Base-by-base conservation (phyloP, 2,888 invertebrate genomes). In the Yponomeuta evonymella region DNA sequence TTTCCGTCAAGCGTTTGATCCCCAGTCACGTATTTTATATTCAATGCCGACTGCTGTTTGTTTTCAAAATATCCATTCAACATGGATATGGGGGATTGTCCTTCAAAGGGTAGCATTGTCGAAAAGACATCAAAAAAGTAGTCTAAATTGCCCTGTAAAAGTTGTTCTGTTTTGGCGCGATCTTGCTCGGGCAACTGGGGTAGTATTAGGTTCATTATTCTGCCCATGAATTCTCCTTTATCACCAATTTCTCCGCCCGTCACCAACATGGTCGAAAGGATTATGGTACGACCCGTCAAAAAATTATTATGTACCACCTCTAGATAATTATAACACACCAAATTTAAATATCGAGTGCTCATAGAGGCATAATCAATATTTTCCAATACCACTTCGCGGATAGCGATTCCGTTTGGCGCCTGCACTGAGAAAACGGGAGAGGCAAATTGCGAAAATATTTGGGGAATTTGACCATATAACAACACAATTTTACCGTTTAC, bases 11-110 rank as follows among this genome's bases (percentile, higher is more conserved):
- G 58, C 2, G n/a, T n/a, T 58, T 58, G 58, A n/a, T 58, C n/a
- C 12, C 58, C 58, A 0, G 58, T 58, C 58, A 58, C 58, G 58
- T 58, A 58, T n/a, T 58, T 58, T 0, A 58, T 58, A 0, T 58
- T 58, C 58, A 58, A n/a, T 11, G 58, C 58, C 12, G 58, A 58
- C 1, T 58, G 58, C 0, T 58, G 58, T n/a, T 58, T 58, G 58
- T 58, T 58, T n/a, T 58, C 58, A n/a, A 58, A 58, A 58, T 58
- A 58, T 11, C 58, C 58, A 58, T n/a, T 58, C 58, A 58, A n/a
- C 58, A 58, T 58, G 58, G 58, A 58, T 11, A 58, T 58, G 11
- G 58, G 58, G 2, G 58, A 58, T n/a, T 58, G 58, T n/a, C 58
- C 58, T n/a, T 58, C 58, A 58, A 58, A 58, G 58, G 58, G 58